phyloP scores from a whole-genome alignment of 2,797 vertebrate species.

The Oreochromis mossambicus region DNA sequence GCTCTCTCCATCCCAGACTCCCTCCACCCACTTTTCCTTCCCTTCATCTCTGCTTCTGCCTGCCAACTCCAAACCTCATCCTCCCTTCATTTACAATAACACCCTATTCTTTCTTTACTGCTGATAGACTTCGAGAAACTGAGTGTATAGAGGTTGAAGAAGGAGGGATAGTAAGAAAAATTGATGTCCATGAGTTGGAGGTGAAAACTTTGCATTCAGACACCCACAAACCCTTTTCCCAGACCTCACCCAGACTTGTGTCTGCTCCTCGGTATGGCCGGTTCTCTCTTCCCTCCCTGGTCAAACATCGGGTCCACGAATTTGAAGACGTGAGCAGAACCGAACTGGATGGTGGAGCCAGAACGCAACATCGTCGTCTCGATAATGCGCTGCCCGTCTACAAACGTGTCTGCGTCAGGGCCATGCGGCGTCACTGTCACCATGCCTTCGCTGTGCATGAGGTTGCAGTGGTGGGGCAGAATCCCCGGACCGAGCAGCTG shows the following conservation, averaged over 20 bases:
- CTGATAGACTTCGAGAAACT: not conserved
- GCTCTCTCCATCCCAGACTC: not conserved
- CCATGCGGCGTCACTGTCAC: conserved; percentile 91
- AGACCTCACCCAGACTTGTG: conserved; percentile 80
- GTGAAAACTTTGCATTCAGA: not conserved
- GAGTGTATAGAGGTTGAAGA: not conserved
- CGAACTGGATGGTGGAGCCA: conserved; percentile 93
- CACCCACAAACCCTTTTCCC: not conserved
- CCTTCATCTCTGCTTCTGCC: conserved; percentile 26
- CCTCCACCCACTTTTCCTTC: conserved; percentile 13
- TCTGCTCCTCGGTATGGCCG: conserved; percentile 77
- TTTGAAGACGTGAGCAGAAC: conserved; percentile 91
- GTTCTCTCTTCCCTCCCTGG: conserved; percentile 86
- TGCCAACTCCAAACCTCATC: conserved; percentile 46
- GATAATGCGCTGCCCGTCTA: conserved; percentile 88
- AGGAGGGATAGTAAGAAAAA: not conserved
- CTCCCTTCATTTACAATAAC: conserved; percentile 25
- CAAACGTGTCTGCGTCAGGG: conserved; percentile 89
- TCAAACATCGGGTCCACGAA: conserved; percentile 96
- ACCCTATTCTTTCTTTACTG: not conserved
- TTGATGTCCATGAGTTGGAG: not conserved
- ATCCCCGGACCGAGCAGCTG: conserved; percentile 93
- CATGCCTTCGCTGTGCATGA: conserved; percentile 93
- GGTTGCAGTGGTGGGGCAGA: conserved; percentile 94
- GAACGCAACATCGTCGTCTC: conserved; percentile 94